phyloP scores from a whole-genome alignment of 2,888 invertebrate genomes.

The Lydus trimaculatus region DNA sequence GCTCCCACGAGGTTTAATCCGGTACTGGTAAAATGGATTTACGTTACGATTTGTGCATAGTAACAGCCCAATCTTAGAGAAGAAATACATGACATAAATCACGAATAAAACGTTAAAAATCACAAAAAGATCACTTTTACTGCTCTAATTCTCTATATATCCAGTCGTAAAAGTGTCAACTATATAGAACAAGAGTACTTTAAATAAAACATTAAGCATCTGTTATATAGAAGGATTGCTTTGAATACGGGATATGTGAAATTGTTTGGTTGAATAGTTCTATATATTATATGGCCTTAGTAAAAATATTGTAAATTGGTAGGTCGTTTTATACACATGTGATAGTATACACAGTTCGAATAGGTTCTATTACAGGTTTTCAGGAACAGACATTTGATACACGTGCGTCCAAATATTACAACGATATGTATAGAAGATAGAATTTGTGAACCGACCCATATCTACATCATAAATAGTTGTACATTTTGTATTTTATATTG shows the following conservation, averaged over 20 bases:
- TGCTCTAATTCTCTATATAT: background rate
- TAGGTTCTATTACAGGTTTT: conserved; percentile 17
- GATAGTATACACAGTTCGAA: background rate
- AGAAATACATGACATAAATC: background rate
- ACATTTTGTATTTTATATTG: background rate
- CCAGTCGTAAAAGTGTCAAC: conserved; percentile 13
- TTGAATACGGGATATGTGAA: conserved; percentile 19
- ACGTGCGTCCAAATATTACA: conserved; percentile 34
- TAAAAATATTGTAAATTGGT: conserved; percentile 21
- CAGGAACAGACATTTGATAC: conserved; percentile 27
- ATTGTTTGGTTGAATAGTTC: background rate
- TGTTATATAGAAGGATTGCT: conserved; percentile 18
- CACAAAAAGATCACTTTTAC: background rate
- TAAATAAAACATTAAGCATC: conserved; percentile 25
- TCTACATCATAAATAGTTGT: background rate
- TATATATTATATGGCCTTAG: conserved; percentile 9
- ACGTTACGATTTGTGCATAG: no score
- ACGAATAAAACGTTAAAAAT: background rate
- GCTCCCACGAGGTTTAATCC: no score
- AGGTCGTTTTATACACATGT: conserved; percentile 22
- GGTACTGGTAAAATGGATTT: no score
- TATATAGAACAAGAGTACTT: conserved; percentile 18
- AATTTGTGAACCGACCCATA: conserved; percentile 16
- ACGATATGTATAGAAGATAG: conserved; percentile 28
- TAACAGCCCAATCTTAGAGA: no score